Evolutionary conservation across 2,113 vertebrate genomes (phyloP), one percentile per base, ranked within the genome.

Genomic region (Takifugu bimaculatus): DNA sequence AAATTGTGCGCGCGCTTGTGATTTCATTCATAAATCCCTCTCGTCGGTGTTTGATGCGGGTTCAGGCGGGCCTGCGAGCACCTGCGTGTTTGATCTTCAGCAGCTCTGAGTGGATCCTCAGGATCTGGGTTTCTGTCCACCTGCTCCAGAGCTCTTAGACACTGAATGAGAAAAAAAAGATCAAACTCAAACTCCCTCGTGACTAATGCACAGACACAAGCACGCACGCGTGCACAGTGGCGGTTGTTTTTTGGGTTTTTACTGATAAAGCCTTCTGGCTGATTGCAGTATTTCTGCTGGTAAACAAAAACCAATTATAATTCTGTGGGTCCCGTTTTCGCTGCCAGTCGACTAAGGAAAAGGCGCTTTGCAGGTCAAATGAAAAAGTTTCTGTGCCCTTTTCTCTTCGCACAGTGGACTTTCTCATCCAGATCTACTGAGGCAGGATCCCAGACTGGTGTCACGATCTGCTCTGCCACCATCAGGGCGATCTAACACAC

Each of bases 251-350:
- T 20, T 20, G 20, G 20, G 20, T 20, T 20, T 72, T 71, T 58
- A n/a, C 70, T 65, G 75, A 82, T 78, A 74, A 76, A 58, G 52
- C 66, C 28, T 0, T 76, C 77, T 53, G 53, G 60, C 83, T 88
- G 85, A 89, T 88, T 89, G 70, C 69, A 79, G 74, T 71, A 49
- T 66, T n/a, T 48, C 64, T 68, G 71, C 65, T 72, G 72, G 77
- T 82, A 83, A 89, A 86, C 66, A 85, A 47, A 89, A 87, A 73
- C 78, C 80, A 85, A 83, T 87, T 85, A 86, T 80, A 60, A 74
- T 63, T 82, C 62, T 51, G 47, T 65, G 20, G 20, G 20, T 66
- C 73, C 66, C 7, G 35, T 39, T 20, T 20, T 20, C 35, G 11
- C 32, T 35, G 6, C 32, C 32, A 49, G 4, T n/a, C 6, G 9